Percentiles rank a stretch among this genome's conserved stretches.
Evolutionary conservation across 2,888 invertebrate genomes (phyloP).

Genomic region (Lysandra coridon): DNA sequence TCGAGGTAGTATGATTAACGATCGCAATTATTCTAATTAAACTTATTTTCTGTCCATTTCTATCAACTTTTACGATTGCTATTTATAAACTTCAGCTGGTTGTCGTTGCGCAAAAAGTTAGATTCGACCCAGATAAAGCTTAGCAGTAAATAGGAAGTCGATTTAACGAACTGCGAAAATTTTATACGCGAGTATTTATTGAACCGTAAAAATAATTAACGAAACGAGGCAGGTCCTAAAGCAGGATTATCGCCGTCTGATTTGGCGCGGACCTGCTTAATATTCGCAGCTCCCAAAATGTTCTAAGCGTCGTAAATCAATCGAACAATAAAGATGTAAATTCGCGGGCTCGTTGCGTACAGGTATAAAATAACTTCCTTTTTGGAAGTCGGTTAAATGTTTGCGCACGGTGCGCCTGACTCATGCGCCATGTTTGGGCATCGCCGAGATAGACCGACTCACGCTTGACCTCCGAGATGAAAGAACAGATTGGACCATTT

Average conservation of each 20-base stretch:
- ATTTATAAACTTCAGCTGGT: background rate
- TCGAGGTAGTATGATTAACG: background rate
- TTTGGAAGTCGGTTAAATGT: background rate
- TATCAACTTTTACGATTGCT: background rate
- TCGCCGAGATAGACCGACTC: slow-evolving; percentile 1
- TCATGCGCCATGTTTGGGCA: background rate
- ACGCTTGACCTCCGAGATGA: slow-evolving; percentile 3
- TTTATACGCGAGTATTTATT: background rate
- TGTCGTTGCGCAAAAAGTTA: background rate
- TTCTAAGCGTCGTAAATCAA: slow-evolving; percentile 6
- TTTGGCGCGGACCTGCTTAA: background rate
- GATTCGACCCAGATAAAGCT: background rate
- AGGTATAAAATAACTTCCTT: background rate
- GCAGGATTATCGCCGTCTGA: background rate
- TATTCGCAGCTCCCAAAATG: background rate
- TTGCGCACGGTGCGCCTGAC: slow-evolving; percentile 23
- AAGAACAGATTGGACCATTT: background rate
- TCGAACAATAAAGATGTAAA: background rate
- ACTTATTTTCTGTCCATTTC: background rate
- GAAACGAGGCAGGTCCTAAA: background rate
- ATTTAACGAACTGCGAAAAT: background rate
- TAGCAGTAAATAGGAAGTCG: background rate
- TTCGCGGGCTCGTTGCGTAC: background rate
- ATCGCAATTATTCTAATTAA: slow-evolving; percentile 13
- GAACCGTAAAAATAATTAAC: slow-evolving; percentile 16